Evolutionary conservation across 2,888 invertebrate genomes (phyloP).

Genomic region (Steromphala cineraria): DNA sequence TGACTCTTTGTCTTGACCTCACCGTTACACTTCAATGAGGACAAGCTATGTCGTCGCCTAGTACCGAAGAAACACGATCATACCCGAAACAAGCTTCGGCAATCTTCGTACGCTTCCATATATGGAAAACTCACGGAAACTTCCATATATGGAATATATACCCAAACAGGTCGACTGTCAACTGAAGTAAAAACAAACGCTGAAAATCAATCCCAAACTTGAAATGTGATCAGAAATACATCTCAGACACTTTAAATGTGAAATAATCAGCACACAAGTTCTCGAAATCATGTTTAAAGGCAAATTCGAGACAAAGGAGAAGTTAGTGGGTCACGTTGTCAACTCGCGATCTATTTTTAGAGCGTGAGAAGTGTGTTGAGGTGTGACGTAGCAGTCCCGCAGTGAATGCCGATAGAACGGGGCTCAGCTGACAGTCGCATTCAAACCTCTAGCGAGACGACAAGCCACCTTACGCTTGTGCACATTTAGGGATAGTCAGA

Average conservation of each 20-base stretch:
- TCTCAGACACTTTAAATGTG: no score
- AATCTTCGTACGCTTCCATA: background rate
- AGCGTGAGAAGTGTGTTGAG: conserved; percentile 14
- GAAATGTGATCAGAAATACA: no score
- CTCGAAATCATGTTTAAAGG: no score
- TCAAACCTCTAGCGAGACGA: background rate
- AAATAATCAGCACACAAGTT: no score
- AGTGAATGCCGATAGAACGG: background rate
- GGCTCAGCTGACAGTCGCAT: conserved; percentile 12
- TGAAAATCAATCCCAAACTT: background rate
- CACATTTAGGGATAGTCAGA: background rate
- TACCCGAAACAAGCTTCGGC: conserved; percentile 1
- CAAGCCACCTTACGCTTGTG: background rate
- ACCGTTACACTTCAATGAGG: background rate
- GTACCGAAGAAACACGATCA: background rate
- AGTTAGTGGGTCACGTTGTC: conserved; percentile 17
- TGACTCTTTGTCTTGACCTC: no score
- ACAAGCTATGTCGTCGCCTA: background rate
- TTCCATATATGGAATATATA: conserved; percentile 19
- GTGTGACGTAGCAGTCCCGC: conserved; percentile 3
- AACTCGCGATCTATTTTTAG: conserved; percentile 13
- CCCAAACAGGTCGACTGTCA: background rate
- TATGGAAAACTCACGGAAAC: conserved; percentile 20
- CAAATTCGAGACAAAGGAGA: background rate
- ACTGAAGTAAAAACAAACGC: background rate